These are phyloP conservation scores for Pseudorasbora parva DNA, from an alignment of 2,113 vertebrate genomes.

Conservation along the genomic window DNA sequence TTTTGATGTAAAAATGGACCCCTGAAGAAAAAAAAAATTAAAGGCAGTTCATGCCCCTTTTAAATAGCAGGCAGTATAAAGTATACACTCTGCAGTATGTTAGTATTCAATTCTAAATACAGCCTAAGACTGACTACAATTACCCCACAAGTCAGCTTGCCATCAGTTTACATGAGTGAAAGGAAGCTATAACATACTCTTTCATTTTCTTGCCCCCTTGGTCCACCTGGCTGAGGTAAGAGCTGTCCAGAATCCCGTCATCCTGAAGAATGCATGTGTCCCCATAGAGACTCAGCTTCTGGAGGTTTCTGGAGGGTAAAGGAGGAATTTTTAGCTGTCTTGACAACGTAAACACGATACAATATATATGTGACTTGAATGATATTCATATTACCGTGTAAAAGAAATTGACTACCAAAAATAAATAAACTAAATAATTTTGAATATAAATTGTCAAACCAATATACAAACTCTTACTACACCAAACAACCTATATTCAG, in stretches of 20 bases:
- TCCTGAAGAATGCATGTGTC: conserved; percentile 93
- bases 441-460: background rate
- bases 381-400: background rate
- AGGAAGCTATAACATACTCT: conserved; percentile 81
- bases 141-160: background rate
- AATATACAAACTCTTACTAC: background rate
- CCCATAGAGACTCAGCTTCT: conserved; percentile 93
- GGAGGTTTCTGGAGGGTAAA: conserved; percentile 84
- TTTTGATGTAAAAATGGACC: too few species aligned
- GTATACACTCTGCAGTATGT: background rate
- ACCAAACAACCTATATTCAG: background rate
- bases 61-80: background rate
- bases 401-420: background rate
- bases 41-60: background rate
- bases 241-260: conserved; percentile 87
- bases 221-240: conserved; percentile 89
- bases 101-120: background rate
- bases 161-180: background rate
- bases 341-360: background rate
- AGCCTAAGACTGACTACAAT: background rate
- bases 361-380: background rate
- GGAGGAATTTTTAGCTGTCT: background rate
- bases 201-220: conserved; percentile 95
- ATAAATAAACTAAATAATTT: background rate
- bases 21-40: too few species aligned